A percentile compares a stretch with the other conserved stretches of the same genome.
Evolutionary conservation across 2,113 vertebrate species (phyloP).

Genomic region (Murina feae): DNA sequence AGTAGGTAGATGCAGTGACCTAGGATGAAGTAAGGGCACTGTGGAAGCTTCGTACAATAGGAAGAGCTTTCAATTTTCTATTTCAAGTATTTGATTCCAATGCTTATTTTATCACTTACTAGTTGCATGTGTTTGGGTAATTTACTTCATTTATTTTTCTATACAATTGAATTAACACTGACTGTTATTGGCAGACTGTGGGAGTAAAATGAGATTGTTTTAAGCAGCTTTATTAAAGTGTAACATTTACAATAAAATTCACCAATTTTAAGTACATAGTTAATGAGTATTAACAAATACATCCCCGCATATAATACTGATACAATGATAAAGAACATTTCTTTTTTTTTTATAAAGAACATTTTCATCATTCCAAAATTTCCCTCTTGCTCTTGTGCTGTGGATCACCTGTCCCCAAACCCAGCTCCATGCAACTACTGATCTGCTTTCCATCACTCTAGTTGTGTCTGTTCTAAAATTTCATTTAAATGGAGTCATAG

Average conservation of each 20-base stretch:
- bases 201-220: not conserved
- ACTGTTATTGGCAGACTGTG: not conserved
- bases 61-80: not conserved
- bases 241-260: not conserved
- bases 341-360: not conserved
- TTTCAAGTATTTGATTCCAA: not conserved
- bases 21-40: not conserved
- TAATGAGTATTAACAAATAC: not conserved
- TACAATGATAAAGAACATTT: not conserved
- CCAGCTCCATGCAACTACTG: not conserved
- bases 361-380: not conserved
- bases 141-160: not conserved
- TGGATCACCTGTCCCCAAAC: rapidly evolving
- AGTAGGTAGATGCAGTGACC: not conserved
- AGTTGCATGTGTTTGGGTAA: not conserved
- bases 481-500: not conserved
- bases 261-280: not conserved
- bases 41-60: not conserved
- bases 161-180: not conserved
- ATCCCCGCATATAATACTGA: not conserved
- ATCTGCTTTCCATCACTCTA: not conserved
- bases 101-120: not conserved
- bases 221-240: not conserved
- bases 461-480: not conserved
- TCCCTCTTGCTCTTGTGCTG: not conserved